phyloP scores from a whole-genome alignment of 2,113 vertebrate species.

The Condylura cristata region DNA sequence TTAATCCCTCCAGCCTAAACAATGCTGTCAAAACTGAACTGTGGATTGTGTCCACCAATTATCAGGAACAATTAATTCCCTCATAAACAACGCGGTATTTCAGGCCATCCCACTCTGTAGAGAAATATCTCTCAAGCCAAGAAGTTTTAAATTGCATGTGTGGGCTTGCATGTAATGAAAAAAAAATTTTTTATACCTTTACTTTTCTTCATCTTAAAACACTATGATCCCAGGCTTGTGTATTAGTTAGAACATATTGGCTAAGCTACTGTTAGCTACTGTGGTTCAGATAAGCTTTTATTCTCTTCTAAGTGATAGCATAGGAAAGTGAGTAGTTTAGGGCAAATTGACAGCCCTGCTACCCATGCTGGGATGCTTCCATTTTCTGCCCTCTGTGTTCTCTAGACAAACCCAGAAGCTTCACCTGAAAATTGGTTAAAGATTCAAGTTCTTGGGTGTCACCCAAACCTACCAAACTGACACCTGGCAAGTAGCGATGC shows the following conservation, averaged over 20 bases:
- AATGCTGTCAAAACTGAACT: background rate
- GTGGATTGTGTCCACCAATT: background rate
- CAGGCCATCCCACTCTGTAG: background rate
- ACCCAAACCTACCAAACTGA: background rate
- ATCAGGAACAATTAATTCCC: background rate
- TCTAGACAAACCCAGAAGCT: background rate
- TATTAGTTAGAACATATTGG: background rate
- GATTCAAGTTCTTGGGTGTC: background rate
- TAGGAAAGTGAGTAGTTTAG: background rate
- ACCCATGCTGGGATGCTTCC: background rate
- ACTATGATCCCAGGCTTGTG: background rate
- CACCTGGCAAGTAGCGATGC: background rate
- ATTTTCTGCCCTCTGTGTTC: background rate
- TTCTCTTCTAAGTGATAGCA: background rate
- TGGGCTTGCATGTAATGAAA: constrained; percentile 35
- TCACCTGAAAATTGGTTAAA: background rate
- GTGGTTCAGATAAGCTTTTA: background rate
- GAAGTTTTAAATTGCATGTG: background rate
- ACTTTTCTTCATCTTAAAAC: constrained; percentile 13
- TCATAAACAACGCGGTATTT: background rate
- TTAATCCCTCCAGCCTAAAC: background rate
- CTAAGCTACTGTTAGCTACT: background rate
- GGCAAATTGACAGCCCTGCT: background rate
- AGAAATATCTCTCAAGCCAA: constrained; percentile 31
- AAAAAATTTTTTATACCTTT: background rate